Evolutionary conservation across 2,888 invertebrate genomes (phyloP), one percentile per base, ranked within the genome.

Genomic region (Melanostoma mellinum): DNA sequence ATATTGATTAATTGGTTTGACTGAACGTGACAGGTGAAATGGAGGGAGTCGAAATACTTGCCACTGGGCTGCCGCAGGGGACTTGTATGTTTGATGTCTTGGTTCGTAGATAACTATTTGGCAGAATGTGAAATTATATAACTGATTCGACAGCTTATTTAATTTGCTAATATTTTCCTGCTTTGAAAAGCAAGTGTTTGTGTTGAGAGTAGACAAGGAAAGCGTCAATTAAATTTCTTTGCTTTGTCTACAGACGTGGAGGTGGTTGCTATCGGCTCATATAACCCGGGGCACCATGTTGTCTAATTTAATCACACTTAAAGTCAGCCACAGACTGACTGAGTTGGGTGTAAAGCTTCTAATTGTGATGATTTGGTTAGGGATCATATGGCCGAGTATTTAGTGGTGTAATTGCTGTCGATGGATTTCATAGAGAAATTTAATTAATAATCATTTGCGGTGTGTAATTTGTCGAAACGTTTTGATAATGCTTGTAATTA

Each of bases 281-380:
- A 63, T 50, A 48, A 60, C 84, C 55, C 10, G 67, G 9, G 36
- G 84, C 84, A 61, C 9, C 53, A 40, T 71, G 67, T 79, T 84
- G 79, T 84, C 84, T 84, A 84, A 84, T 84, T 84, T 71, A 84
- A 84, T 84, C 75, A 78, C 71, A 71, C 84, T 71, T 84, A 78
- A 53, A 67, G 69, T 71, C 74, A 68, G 50, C 52, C 63, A 38
- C 60, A 48, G 65, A 48, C 42, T 50, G 65, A 55, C 20, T 56
- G 35, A 10, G 40, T 42, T n/a, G 4, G 9, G 32, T 36, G 60
- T 33, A 46, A 53, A 8, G 52, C 42, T 52, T 55, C 32, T 33
- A 52, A 52, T 67, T 40, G 63, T 52, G 63, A 78, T 73, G 56
- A 33, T 63, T 65, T 55, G 76, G 46, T 77, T 53, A 72, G 20